Percentiles rank a stretch among this genome's conserved stretches.
Conservation (phyloP, 2,797 vertebrate species). For the Agapornis canus region DNA sequence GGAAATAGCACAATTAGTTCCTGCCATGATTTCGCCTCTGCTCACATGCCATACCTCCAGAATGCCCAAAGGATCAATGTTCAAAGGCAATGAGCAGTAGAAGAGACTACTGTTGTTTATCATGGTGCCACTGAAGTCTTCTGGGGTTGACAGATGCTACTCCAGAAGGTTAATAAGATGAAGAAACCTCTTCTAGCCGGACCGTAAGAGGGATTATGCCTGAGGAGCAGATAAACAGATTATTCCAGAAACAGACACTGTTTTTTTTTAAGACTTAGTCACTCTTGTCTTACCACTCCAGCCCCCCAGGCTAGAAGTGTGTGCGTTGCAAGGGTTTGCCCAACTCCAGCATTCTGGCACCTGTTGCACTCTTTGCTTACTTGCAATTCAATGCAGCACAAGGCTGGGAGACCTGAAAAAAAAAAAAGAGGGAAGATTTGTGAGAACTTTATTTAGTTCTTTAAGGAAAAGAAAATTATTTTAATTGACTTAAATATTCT, state of each 20-base stretch:
- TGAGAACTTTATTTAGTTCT: neutral
- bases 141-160: slow-evolving; percentile 82
- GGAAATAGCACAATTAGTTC: neutral
- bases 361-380: neutral
- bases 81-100: neutral
- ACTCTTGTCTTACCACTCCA: slow-evolving; percentile 63
- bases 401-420: slow-evolving; percentile 25
- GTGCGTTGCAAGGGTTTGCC: neutral
- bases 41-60: neutral
- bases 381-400: neutral
- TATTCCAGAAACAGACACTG: slow-evolving; percentile 85
- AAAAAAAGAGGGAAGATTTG: neutral
- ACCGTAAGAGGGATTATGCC: slow-evolving; percentile 91
- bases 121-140: slow-evolving; percentile 29
- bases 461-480: neutral
- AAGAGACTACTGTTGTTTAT: slow-evolving; percentile 62
- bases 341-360: neutral
- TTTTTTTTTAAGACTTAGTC: slow-evolving; percentile 79
- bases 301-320: neutral
- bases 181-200: slow-evolving; percentile 82
- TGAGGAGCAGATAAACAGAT: slow-evolving; percentile 92
- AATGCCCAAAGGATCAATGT: neutral
- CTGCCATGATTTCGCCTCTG: neutral
- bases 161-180: slow-evolving; percentile 92
- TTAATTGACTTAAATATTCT: neutral